Evolutionary conservation across 30 jellyfish, hydroid and myxozoan genomes (phyloP).

Genomic region (Cassiopea xamachana): DNA sequence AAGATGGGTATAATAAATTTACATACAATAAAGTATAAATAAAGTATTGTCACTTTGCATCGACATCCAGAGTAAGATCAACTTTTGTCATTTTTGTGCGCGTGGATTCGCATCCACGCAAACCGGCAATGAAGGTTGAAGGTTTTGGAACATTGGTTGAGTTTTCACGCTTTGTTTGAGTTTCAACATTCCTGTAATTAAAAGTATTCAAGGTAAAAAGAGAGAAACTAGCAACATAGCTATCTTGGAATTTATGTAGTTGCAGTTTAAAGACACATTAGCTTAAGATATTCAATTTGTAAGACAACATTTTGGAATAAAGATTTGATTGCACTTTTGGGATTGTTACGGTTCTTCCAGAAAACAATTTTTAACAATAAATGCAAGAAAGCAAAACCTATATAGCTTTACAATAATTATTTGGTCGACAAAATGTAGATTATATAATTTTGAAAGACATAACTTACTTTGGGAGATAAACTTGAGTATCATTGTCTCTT

Average conservation of each 20-base stretch:
- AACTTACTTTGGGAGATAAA: constrained; percentile 90
- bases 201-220: neutral
- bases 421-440: neutral
- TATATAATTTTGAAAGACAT: neutral
- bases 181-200: constrained; percentile 72
- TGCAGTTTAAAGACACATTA: too few species aligned
- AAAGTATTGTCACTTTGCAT: neutral
- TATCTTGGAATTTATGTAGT: too few species aligned
- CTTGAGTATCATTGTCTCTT: constrained; percentile 92
- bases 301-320: too few species aligned
- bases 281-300: too few species aligned
- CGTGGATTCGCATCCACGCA: constrained; percentile 87
- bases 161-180: constrained; percentile 91
- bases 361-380: too few species aligned
- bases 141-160: constrained; percentile 92
- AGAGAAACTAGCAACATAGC: too few species aligned
- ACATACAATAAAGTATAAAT: neutral
- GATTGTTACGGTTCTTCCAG: too few species aligned
- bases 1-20: too few species aligned
- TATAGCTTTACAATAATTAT: neutral
- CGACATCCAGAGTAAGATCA: constrained; percentile 89
- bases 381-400: neutral
- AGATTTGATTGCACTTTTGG: too few species aligned
- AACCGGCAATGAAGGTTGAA: constrained; percentile 84
- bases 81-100: constrained; percentile 89